Percentiles rank a stretch among this genome's conserved stretches.
These are phyloP conservation scores for Drosophila suzukii DNA, from an alignment of 1,140 invertebrate genomes.

Conservation along the genomic window DNA sequence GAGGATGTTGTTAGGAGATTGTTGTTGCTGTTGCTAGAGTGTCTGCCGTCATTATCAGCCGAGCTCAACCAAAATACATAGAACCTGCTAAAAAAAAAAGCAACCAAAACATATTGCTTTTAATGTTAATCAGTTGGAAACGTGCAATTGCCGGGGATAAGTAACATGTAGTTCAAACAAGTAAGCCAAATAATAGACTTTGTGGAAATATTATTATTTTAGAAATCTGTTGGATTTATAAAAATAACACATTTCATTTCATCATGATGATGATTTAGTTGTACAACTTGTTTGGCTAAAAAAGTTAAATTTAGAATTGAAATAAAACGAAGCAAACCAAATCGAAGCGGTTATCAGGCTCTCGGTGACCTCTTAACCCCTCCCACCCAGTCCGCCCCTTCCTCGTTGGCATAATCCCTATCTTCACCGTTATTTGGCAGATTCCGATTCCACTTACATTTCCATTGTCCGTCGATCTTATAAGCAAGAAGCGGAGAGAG, in stretches of 20 bases:
- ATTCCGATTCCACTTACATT: conserved; percentile 22
- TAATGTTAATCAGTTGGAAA: background rate
- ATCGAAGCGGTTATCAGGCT: conserved; percentile 63
- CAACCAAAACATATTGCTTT: conserved; percentile 13
- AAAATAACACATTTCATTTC: too few relatives aligned
- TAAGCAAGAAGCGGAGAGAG: background rate
- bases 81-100: conserved; percentile 10
- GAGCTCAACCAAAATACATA: conserved; percentile 23
- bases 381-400: conserved; percentile 19
- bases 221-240: too few relatives aligned
- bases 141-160: background rate
- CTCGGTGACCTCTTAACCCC: conserved; percentile 41
- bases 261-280: too few relatives aligned
- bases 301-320: background rate
- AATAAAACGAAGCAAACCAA: conserved; percentile 36
- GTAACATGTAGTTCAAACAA: too few relatives aligned
- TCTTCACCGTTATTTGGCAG: conserved; percentile 20
- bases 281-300: too few relatives aligned
- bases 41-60: conserved; percentile 24
- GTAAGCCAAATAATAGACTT: background rate
- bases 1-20: conserved; percentile 15
- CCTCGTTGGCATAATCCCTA: conserved; percentile 1
- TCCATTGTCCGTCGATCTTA: conserved; percentile 22
- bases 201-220: too few relatives aligned
- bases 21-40: conserved; percentile 1